Evolutionary conservation across 2,113 vertebrate genomes (phyloP).

Genomic region (Hoplias malabaricus): DNA sequence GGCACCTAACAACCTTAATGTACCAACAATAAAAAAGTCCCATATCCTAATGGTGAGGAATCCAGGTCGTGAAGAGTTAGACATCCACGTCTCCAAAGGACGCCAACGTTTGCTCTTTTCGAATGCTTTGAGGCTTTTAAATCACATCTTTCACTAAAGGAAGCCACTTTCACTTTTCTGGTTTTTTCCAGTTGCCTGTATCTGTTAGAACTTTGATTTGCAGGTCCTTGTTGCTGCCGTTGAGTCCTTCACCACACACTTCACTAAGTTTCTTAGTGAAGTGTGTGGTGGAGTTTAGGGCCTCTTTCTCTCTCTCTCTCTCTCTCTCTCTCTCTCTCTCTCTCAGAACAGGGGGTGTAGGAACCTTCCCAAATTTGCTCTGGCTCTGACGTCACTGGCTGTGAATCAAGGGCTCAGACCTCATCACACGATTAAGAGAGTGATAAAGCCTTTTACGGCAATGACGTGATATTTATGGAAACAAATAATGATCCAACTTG

Average conservation of each 20-base stretch:
- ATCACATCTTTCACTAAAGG: not conserved
- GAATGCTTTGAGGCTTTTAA: not conserved
- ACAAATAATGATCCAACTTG: not conserved
- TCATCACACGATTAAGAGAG: not conserved
- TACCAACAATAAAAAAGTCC: not conserved
- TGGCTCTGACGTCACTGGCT: slow-evolving; percentile 28
- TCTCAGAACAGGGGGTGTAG: slow-evolving; percentile 7
- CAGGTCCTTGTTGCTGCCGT: not conserved
- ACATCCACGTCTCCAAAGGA: not conserved
- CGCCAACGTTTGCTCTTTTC: not conserved
- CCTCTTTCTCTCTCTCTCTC: slow-evolving; percentile 5
- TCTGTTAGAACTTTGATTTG: not conserved
- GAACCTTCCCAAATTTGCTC: slow-evolving; percentile 44
- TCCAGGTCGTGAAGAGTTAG: not conserved
- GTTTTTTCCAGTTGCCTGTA: not conserved
- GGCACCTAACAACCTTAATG: not conserved
- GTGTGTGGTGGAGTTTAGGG: not conserved
- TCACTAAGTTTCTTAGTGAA: slow-evolving; percentile 3
- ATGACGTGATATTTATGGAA: not conserved
- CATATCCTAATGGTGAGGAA: not conserved
- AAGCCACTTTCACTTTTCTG: not conserved
- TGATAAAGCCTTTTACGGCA: slow-evolving; percentile 28
- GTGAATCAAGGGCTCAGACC: not conserved
- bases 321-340: not conserved
- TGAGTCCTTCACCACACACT: not conserved